These are phyloP conservation scores for Melanotaenia duboulayi DNA, from an alignment of 2,113 vertebrate species.

Conservation along the genomic window DNA sequence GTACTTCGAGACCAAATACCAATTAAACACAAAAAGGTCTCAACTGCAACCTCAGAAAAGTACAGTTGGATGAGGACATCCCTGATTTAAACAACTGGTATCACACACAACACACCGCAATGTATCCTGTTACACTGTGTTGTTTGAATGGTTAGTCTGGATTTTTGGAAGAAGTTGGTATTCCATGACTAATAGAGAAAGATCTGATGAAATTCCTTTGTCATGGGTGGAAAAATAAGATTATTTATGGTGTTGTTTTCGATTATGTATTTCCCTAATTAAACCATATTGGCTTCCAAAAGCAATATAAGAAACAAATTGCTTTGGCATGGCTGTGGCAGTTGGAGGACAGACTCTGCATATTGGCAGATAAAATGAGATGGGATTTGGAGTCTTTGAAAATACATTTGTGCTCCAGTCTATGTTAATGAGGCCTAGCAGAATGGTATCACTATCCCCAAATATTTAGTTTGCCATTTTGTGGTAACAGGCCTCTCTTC, in stretches of 20 bases:
- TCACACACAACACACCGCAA: not conserved
- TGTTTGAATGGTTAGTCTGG: slow-evolving; percentile 22
- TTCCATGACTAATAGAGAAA: slow-evolving; percentile 51
- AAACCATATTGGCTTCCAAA: slow-evolving; percentile 80
- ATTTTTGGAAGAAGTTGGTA: slow-evolving; percentile 58
- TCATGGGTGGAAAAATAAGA: slow-evolving; percentile 72
- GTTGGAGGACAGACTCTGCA: slow-evolving; percentile 68
- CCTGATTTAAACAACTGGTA: not conserved
- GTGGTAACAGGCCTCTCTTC: slow-evolving; percentile 60
- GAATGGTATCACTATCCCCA: slow-evolving; percentile 72
- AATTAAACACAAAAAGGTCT: no score
- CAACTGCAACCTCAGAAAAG: no score
- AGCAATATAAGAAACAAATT: slow-evolving; percentile 81
- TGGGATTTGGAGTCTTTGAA: slow-evolving; percentile 73
- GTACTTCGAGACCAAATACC: no score
- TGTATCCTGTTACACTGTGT: not conserved
- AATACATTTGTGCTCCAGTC: slow-evolving; percentile 72
- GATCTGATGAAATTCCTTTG: slow-evolving; percentile 76
- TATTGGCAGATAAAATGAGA: slow-evolving; percentile 71
- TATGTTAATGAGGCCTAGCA: slow-evolving; percentile 73
- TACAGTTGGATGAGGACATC: not conserved
- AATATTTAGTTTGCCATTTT: slow-evolving; percentile 76
- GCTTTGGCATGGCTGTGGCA: slow-evolving; percentile 75
- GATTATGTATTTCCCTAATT: slow-evolving; percentile 80
- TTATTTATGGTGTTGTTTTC: slow-evolving; percentile 83